Evolutionary conservation across 2,888 invertebrate species (phyloP).

Genomic region (Parnassius apollo): DNA sequence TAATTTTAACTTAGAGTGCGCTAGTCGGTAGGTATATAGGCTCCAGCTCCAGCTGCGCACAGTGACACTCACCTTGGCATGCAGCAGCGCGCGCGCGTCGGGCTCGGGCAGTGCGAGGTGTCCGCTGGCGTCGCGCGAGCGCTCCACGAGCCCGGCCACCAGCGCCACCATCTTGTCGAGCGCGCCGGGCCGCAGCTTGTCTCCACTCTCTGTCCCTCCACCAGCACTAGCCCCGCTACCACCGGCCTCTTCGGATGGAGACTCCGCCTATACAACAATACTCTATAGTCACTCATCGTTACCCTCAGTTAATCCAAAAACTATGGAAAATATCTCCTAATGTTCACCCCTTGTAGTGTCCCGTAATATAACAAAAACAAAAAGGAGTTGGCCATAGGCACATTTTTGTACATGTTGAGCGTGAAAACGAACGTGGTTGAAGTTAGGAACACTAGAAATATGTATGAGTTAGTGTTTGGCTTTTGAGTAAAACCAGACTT

Average conservation of each 20-base stretch:
- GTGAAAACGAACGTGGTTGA: no score
- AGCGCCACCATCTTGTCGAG: constrained; percentile 97
- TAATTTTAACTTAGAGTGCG: no score
- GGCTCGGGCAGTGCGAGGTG: constrained; percentile 87
- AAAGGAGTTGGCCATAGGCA: no score
- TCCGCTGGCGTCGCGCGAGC: constrained; percentile 89
- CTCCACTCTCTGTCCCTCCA: constrained; percentile 56
- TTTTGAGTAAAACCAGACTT: no score
- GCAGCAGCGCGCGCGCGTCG: constrained; percentile 91
- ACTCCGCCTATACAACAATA: constrained; percentile 48
- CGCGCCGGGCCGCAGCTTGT: constrained; percentile 93
- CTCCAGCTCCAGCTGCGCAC: not conserved
- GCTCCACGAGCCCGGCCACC: constrained; percentile 93
- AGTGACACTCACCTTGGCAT: constrained; percentile 87
- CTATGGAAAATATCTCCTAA: no score
- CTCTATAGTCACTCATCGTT: not conserved
- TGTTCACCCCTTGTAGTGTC: no score
- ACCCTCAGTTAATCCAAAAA: not conserved
- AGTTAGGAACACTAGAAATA: no score
- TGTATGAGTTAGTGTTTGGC: no score
- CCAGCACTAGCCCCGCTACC: constrained; percentile 52
- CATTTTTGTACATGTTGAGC: no score
- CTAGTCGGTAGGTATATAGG: no score
- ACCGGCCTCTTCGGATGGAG: constrained; percentile 74
- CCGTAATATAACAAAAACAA: no score